A percentile compares a stretch with the other conserved stretches of the same genome.
These are phyloP conservation scores for Xenops minutus DNA, from an alignment of 2,797 vertebrate genomes.

Conservation along the genomic window DNA sequence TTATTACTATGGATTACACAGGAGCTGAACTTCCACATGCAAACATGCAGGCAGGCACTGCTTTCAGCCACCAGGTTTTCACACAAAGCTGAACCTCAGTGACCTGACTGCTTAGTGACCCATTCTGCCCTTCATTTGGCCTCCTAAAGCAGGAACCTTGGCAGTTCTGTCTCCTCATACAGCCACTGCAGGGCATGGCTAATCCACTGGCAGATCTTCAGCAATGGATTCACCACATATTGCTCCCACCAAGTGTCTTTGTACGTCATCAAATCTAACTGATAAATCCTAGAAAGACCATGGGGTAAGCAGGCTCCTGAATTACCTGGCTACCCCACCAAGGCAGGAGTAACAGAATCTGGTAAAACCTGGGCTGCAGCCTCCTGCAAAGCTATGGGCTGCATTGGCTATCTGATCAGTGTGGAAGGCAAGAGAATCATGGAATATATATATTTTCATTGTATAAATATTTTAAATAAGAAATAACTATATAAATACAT, in stretches of 20 bases:
- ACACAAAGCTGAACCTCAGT: neutral
- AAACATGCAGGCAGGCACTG: neutral
- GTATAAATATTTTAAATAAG: neutral
- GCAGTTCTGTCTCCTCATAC: neutral
- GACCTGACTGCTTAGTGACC: too few species aligned
- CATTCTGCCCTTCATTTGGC: neutral
- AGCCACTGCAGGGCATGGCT: rapidly evolving
- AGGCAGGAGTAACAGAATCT: neutral
- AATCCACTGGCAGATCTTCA: neutral
- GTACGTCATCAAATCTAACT: neutral
- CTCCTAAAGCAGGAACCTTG: neutral
- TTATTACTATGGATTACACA: neutral
- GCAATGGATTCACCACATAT: neutral
- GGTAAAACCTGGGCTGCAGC: neutral
- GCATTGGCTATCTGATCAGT: neutral
- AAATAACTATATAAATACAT: neutral
- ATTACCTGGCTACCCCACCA: neutral
- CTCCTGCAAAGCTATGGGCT: neutral
- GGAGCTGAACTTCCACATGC: neutral
- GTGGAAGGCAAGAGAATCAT: neutral
- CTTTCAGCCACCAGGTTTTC: rapidly evolving
- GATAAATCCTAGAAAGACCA: neutral
- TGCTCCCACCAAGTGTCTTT: neutral
- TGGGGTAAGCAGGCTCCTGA: neutral
- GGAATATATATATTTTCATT: neutral